A percentile compares a stretch with the other conserved stretches of the same genome.
phyloP scores from a whole-genome alignment of 2,888 invertebrate species.

The Harmothoe impar region DNA sequence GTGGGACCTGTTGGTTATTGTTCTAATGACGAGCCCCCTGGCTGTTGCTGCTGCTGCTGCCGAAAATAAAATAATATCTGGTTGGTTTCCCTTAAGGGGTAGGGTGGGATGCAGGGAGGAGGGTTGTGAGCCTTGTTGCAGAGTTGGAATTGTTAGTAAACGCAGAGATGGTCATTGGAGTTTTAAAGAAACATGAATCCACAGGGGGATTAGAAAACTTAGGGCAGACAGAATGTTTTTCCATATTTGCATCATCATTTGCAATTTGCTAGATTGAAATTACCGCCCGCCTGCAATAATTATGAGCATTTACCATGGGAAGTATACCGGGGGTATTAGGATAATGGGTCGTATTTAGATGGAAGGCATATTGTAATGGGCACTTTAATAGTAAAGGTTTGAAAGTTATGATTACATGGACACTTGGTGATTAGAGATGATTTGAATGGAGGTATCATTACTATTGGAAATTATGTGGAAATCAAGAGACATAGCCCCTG shows the following conservation, averaged over 20 bases:
- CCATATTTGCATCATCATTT: background rate
- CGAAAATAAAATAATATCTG: no score
- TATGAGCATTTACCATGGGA: background rate
- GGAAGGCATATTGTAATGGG: background rate
- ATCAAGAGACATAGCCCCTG: background rate
- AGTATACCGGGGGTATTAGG: background rate
- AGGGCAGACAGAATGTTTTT: background rate
- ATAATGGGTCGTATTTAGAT: background rate
- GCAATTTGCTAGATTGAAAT: constrained; percentile 44
- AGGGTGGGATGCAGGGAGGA: no score
- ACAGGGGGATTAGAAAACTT: background rate
- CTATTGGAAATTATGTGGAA: background rate
- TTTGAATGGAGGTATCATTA: background rate
- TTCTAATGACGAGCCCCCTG: constrained; percentile 6
- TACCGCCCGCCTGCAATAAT: background rate
- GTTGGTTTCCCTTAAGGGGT: no score
- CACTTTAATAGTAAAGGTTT: background rate
- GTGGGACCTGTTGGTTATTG: background rate
- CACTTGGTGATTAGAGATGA: background rate
- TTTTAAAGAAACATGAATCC: background rate
- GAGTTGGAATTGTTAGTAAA: no score
- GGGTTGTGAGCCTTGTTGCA: no score
- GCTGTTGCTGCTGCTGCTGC: background rate
- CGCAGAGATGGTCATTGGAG: background rate
- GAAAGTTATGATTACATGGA: constrained; percentile 2